Base-by-base conservation (phyloP, 2,888 invertebrate genomes). In the Meganola albula region DNA sequence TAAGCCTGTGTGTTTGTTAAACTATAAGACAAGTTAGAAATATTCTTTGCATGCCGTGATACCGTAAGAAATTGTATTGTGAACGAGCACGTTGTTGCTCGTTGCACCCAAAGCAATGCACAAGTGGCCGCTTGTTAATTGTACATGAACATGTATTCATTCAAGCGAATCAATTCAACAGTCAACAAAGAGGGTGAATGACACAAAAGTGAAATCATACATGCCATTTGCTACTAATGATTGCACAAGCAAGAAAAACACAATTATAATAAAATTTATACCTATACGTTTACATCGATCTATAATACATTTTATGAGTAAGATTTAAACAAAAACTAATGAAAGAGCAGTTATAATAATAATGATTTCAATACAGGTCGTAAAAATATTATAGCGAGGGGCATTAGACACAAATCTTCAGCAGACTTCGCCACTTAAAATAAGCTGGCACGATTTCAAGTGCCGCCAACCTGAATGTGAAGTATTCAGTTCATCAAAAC, bases 371-470 rank as follows among this genome's bases (percentile, higher is more conserved):
- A 67, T 70, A 66, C 45, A 58, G 57, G 55, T 57, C 48, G 61
- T 74, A 66, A 74, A n/a, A 72, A 70, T 69, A 65, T 67, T 55
- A 70, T 54, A 63, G 60, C 59, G 44, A 43, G 53, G 61, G 58
- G 62, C 66, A 74, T 74, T 71, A 76, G 67, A 70, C 68, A 71
- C 74, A 75, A 74, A 74, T 80, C 77, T 78, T 64, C 61, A 73
- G 64, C 80, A 79, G 79, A 72, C 74, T 72, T 76, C 72, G 73
- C 74, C 77, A 80, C 79, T 84, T 82, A 76, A 83, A 84, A 84
- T 83, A 83, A 79, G 70, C 79, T 85, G 84, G 83, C 83, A 84
- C 74, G 76, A 67, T 72, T 79, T 83, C 83, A 83, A 85, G 74
- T 74, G 74, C 71, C 68, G 64, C 73, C 74, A 79, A 80, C 80